Evolutionary conservation across 2,888 invertebrate species (phyloP).

Genomic region (Cremastobaeus sp.): DNA sequence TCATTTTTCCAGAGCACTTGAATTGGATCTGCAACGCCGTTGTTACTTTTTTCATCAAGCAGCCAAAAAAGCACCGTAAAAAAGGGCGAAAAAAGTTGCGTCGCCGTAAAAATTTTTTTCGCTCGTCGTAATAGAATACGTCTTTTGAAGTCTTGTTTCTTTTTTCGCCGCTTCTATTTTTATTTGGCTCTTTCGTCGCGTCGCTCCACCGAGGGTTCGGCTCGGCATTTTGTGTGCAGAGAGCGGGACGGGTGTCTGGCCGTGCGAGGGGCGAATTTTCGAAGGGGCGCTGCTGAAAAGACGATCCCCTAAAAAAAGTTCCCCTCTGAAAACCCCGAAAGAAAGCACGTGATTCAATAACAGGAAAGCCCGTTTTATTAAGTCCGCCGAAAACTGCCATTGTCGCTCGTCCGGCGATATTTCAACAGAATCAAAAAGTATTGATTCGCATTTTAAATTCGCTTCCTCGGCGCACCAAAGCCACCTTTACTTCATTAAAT

Average conservation of each 20-base stretch:
- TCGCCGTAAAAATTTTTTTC: constrained; percentile 1
- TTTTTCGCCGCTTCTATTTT: constrained; percentile 14
- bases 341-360: constrained; percentile 52
- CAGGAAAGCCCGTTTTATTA: constrained; percentile 47
- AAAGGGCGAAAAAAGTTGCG: constrained; percentile 11
- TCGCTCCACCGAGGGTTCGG: constrained; percentile 24
- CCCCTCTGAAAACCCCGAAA: constrained; percentile 47
- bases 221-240: constrained; percentile 17
- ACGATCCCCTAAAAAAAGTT: constrained; percentile 51
- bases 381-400: constrained; percentile 43
- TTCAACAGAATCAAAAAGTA: constrained; percentile 50
- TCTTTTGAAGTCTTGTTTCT: constrained; percentile 37
- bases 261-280: constrained; percentile 43
- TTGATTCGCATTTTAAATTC: constrained; percentile 51
- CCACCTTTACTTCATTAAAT: background rate
- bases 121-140: constrained; percentile 23
- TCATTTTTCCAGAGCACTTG: constrained; percentile 19
- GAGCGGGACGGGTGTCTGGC: constrained; percentile 12
- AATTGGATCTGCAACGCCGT: constrained; percentile 8
- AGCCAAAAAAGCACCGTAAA: background rate
- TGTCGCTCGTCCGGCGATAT: constrained; percentile 33
- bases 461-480: background rate
- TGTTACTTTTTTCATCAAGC: constrained; percentile 1
- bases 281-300: constrained; percentile 43
- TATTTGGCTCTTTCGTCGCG: constrained; percentile 25